Base-by-base conservation (phyloP, 2,888 invertebrate species). In the Calephelis perditalis region DNA sequence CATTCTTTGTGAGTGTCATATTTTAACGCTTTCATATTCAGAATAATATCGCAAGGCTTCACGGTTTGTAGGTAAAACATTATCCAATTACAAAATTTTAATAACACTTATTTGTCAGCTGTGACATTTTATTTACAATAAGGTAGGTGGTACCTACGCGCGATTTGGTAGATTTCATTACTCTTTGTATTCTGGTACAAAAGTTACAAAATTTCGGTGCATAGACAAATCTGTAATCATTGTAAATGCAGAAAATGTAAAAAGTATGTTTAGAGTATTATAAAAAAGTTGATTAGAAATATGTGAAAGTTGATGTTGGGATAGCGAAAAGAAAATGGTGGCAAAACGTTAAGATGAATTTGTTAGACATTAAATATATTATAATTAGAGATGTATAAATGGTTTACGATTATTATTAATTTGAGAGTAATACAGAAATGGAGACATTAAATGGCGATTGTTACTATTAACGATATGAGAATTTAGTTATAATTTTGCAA, bases 401-500 rank as follows among this genome's bases (percentile, higher is more conserved):
- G 86, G 82, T 86, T 90, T 90, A 90, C 82, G 77, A 85, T 86
- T 86, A 86, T 87, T 86, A 87, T 87, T 87, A 86, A 80, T 89
- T 88, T 70, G 78, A 84, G 82, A 86, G 80, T 78, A 87, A 81
- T 81, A 84, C 84, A 84, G 69, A 69, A 81, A 73, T 72, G 72
- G 77, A 76, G 74, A 73, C 79, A 54, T 79, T 84, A 84, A 81
- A 86, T 82, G 86, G 84, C 88, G 86, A 85, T 88, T 88, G 88
- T 89, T 90, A 90, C 85, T 89, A 89, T 86, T 86, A 84, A 86
- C 87, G 84, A 87, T 87, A 89, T 88, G 88, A 88, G 86, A 89
- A 87, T 86, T 88, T 89, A 90, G 87, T 88, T 89, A 84, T 89
- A 89, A 87, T 89, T 90, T 90, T 89, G 89, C 88, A 89, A 88